phyloP scores from a whole-genome alignment of 2,888 invertebrate species.

The Hybos culiciformis region DNA sequence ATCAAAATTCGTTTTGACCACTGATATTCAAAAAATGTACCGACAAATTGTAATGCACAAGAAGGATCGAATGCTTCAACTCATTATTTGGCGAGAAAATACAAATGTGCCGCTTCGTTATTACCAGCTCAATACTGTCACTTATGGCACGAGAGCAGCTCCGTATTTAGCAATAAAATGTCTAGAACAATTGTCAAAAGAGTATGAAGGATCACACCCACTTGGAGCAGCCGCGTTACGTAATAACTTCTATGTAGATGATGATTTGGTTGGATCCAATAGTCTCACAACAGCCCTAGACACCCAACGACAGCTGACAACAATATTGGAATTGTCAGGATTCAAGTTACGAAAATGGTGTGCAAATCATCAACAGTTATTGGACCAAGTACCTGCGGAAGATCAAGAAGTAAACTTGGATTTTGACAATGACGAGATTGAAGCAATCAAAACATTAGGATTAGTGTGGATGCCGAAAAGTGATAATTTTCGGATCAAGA shows the following conservation, averaged over 20 bases:
- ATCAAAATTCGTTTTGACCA: slow-evolving; percentile 10
- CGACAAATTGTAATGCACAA: slow-evolving; percentile 7
- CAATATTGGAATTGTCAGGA: slow-evolving; percentile 6
- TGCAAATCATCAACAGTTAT: not conserved
- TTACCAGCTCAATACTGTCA: not conserved
- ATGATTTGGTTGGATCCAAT: slow-evolving; percentile 14
- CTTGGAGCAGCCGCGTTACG: slow-evolving; percentile 10
- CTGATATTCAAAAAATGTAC: slow-evolving; percentile 12
- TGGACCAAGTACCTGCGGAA: slow-evolving; percentile 6
- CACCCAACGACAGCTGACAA: slow-evolving; percentile 8
- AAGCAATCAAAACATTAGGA: slow-evolving; percentile 11
- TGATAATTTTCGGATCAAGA: slow-evolving; percentile 4
- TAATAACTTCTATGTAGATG: slow-evolving; percentile 15
- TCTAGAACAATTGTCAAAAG: slow-evolving; percentile 12
- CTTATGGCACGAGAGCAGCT: slow-evolving; percentile 15
- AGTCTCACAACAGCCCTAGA: slow-evolving; percentile 7
- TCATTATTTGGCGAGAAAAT: slow-evolving; percentile 13
- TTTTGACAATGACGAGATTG: slow-evolving; percentile 3
- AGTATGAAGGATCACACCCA: slow-evolving; percentile 9
- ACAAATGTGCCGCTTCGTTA: no score
- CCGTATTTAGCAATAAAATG: slow-evolving; percentile 16
- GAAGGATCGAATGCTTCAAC: slow-evolving; percentile 8
- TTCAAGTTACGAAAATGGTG: no score
- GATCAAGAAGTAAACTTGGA: slow-evolving; percentile 2
- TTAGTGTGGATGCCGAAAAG: slow-evolving; percentile 7